phyloP scores from a whole-genome alignment of 1,140 invertebrate species.

The Colletes gigas region DNA sequence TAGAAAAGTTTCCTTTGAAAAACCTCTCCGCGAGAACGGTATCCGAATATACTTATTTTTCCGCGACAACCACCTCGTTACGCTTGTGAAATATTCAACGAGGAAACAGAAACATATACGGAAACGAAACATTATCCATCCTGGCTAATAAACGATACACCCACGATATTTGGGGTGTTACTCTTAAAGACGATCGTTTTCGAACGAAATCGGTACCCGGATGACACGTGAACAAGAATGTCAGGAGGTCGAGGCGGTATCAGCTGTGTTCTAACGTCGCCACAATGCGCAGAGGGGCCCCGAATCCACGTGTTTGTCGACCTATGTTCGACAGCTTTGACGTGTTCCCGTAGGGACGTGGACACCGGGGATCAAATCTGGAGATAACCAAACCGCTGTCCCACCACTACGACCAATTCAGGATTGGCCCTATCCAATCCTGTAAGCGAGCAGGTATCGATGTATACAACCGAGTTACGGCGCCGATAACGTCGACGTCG shows the following conservation, averaged over 20 bases:
- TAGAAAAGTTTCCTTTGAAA: slow-evolving; percentile 7
- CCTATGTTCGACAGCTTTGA: slow-evolving; percentile 66
- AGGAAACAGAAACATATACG: no score
- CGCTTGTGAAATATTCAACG: no score
- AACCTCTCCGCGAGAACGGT: neutral
- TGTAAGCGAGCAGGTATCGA: slow-evolving; percentile 32
- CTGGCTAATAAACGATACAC: no score
- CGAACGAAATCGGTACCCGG: neutral
- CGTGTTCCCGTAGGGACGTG: slow-evolving; percentile 55
- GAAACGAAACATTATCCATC: no score
- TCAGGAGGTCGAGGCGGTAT: slow-evolving; percentile 32
- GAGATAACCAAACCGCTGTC: slow-evolving; percentile 65
- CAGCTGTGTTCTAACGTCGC: slow-evolving; percentile 29
- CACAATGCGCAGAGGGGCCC: slow-evolving; percentile 56
- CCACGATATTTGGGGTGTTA: no score
- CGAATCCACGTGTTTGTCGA: slow-evolving; percentile 61
- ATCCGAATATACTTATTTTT: neutral
- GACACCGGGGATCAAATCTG: slow-evolving; percentile 60
- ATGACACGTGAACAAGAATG: slow-evolving; percentile 20
- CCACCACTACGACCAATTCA: slow-evolving; percentile 55
- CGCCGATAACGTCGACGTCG: slow-evolving; percentile 41
- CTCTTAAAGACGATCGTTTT: no score
- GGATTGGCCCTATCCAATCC: slow-evolving; percentile 52
- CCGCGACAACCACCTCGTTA: no score
- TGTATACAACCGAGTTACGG: slow-evolving; percentile 44